Conservation (phyloP, 2,113 vertebrate genomes). For the Lota lota region DNA sequence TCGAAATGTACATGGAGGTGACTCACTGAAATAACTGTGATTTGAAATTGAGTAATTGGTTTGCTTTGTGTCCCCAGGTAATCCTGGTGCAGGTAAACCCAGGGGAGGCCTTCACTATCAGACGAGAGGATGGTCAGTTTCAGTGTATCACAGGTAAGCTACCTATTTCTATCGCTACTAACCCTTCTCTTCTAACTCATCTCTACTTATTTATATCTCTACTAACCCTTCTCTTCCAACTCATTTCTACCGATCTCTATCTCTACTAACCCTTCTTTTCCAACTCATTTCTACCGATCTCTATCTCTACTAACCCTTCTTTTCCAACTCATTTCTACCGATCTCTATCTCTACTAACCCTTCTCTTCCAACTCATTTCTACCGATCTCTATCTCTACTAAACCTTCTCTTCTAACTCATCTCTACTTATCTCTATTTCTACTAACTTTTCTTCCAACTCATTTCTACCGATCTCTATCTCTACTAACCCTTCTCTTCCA, state of each 20-base stretch:
- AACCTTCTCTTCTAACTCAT: background rate
- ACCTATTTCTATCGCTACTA: too few relatives aligned
- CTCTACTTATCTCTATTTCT: background rate
- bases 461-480: background rate
- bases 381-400: too few relatives aligned
- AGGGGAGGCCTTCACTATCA: conserved; percentile 98
- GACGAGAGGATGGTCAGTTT: conserved; percentile 98
- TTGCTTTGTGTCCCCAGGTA: conserved; percentile 78
- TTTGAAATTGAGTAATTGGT: background rate
- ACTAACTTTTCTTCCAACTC: background rate
- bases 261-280: background rate
- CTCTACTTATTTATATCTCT: background rate
- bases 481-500: background rate
- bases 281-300: background rate
- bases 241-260: background rate
- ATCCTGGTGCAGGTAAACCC: conserved; percentile 99
- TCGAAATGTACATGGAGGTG: too few relatives aligned
- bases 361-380: background rate
- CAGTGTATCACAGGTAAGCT: conserved; percentile 97
- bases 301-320: background rate
- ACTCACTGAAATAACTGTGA: background rate
- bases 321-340: background rate
- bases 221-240: background rate
- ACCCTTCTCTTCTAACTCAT: background rate
- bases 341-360: too few relatives aligned